Evolutionary conservation across 2,888 invertebrate genomes (phyloP), one percentile per base, ranked within the genome.

Genomic region (Diloba caeruleocephala): DNA sequence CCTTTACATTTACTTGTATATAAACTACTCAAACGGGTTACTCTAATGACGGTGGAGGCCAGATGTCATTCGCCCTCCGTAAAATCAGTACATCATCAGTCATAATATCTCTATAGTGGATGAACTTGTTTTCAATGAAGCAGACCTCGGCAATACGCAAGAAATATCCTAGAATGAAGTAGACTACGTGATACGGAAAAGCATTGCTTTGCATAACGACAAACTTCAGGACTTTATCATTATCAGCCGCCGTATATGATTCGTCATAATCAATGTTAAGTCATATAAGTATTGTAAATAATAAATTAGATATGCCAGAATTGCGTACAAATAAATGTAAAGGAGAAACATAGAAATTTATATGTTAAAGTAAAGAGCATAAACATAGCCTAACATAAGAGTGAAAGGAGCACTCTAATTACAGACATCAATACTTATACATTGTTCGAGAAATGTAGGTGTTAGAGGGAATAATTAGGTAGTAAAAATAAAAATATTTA

Each of bases 161-260:
- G 1, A 9, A 29, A 9, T 2, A 26, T 19, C n/a, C n/a, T 17
- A 1, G 19, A 21, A 34, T 10, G 25, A 25, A 5, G 3, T n/a
- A n/a, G 33, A n/a, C 45, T 32, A 42, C 28, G 32, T 59, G 53
- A 42, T 15, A 38, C 10, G 13, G 13, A 33, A 38, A 46, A 38
- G 14, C 10, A 33, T 21, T 42, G 21, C 12, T 28, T 31, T 26
- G 37, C 43, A 42, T 50, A 45, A 48, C 48, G 39, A 45, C 38
- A 31, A 34, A 28, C 19, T 4, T 32, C 28, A 1, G 10, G 25
- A 45, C 14, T 39, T 46, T 14, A 33, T 39, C 34, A 38, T 53
- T 68, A 59, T 56, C 64, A 45, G 23, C 14, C 17, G 31, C n/a
- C n/a, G n/a, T n/a, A n/a, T 26, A 17, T 36, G 14, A 50, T 34